Percentiles rank a stretch among this genome's conserved stretches.
Conservation (phyloP, 1,140 invertebrate genomes). For the Euglossa dilemma region DNA sequence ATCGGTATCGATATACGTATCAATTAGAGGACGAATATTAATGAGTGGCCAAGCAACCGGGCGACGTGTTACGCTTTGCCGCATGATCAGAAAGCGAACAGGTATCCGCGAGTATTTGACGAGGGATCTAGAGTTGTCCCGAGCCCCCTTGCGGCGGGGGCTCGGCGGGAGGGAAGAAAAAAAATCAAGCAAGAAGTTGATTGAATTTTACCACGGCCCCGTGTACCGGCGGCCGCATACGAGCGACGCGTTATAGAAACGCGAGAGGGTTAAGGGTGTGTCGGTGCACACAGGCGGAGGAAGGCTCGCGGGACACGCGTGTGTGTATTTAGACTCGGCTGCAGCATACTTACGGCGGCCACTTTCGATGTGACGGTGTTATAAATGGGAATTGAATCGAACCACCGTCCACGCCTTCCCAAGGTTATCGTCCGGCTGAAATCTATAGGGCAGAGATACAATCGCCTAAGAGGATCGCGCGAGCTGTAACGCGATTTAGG, state of each 20-base stretch:
- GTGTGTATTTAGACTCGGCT: conserved; percentile 64
- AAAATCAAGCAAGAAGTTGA: conserved; percentile 69
- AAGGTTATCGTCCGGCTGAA: conserved; percentile 73
- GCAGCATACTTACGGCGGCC: conserved; percentile 66
- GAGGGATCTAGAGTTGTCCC: conserved; percentile 66
- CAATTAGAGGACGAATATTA: conserved; percentile 71
- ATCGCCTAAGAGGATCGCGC: conserved; percentile 35
- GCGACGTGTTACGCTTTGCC: conserved; percentile 26
- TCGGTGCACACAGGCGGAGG: conserved; percentile 12
- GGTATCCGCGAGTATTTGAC: conserved; percentile 67
- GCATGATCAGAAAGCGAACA: conserved; percentile 1
- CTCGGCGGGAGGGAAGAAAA: conserved; percentile 13
- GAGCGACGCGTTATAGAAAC: background rate
- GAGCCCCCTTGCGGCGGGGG: no score
- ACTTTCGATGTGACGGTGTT: conserved; percentile 73
- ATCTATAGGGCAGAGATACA: conserved; percentile 75
- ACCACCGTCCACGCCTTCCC: conserved; percentile 74
- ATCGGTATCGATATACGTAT: conserved; percentile 66
- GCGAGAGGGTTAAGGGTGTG: conserved; percentile 9
- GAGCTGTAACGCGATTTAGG: no score
- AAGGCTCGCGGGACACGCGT: conserved; percentile 8
- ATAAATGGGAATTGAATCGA: conserved; percentile 78
- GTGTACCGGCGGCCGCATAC: conserved; percentile 40
- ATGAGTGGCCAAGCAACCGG: conserved; percentile 58
- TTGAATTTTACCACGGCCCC: conserved; percentile 68